phyloP scores from a whole-genome alignment of 2,113 vertebrate species.

The Uria aalge region DNA sequence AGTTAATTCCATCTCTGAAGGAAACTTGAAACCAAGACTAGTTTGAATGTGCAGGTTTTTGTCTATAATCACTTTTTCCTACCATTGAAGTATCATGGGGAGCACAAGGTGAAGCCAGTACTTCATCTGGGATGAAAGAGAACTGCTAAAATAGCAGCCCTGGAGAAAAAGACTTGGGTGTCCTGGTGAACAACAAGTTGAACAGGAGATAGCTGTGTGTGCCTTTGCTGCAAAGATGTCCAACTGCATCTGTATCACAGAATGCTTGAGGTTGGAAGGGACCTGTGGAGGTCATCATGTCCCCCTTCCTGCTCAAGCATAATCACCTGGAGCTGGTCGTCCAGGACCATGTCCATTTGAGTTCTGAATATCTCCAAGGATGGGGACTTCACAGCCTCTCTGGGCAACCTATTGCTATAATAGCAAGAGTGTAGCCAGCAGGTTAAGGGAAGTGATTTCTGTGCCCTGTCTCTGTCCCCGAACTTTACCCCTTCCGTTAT shows the following conservation, averaged over 20 bases:
- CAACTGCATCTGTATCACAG: neutral
- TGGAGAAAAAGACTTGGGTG: neutral
- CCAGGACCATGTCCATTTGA: neutral
- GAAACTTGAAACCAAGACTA: neutral
- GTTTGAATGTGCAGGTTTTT: neutral
- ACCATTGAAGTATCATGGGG: neutral
- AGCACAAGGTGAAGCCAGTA: neutral
- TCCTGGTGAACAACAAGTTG: neutral
- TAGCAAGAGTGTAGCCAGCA: neutral
- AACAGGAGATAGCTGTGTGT: neutral
- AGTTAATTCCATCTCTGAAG: neutral
- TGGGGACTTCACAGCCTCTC: neutral
- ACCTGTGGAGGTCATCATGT: neutral
- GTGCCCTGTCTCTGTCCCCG: rapidly evolving
- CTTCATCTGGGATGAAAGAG: neutral
- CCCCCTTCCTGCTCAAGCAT: neutral
- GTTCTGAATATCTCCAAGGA: neutral
- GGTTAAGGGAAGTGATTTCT: neutral
- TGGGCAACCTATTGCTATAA: neutral
- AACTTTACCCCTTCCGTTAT: rapidly evolving
- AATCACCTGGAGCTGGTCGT: neutral
- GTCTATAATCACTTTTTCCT: neutral
- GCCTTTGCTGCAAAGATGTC: neutral
- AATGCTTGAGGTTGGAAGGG: neutral
- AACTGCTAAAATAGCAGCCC: neutral